These are phyloP conservation scores for Neoarius graeffei DNA, from an alignment of 2,113 vertebrate species.

Conservation along the genomic window DNA sequence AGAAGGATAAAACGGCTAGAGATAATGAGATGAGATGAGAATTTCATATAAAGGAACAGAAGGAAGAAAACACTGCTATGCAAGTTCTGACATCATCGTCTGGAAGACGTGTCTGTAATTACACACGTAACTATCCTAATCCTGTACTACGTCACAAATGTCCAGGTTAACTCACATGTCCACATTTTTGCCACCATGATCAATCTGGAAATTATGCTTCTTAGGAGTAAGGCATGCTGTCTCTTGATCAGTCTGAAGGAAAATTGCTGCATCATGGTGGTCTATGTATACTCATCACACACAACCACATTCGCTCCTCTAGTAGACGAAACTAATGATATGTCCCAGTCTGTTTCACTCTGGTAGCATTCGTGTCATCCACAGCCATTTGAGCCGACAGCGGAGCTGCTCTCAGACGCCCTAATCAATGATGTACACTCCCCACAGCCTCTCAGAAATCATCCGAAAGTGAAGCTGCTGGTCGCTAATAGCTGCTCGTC, in stretches of 20 bases:
- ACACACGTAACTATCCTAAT: background rate
- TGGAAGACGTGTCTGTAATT: background rate
- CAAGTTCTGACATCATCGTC: background rate
- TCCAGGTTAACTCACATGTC: background rate
- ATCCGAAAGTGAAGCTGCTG: background rate
- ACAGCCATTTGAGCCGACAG: conserved; percentile 16
- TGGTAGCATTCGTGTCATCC: background rate
- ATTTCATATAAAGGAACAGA: background rate
- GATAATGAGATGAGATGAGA: too few species aligned
- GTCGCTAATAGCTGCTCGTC: conserved; percentile 3
- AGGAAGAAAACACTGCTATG: background rate
- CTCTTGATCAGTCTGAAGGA: background rate
- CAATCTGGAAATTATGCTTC: background rate
- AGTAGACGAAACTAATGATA: background rate
- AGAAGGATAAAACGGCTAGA: too few species aligned
- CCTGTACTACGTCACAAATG: background rate
- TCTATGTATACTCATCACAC: background rate
- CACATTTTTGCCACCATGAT: background rate
- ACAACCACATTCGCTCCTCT: background rate
- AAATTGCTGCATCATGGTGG: conserved; percentile 1
- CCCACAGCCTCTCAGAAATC: conserved; percentile 17
- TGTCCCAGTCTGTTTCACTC: conserved; percentile 6
- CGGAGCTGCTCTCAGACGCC: background rate
- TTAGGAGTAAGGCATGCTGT: background rate
- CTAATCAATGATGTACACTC: conserved; percentile 9